Percentiles rank a stretch among this genome's conserved stretches.
Conservation (phyloP, 2,113 vertebrate genomes). For the Actenoides lindsayi region DNA sequence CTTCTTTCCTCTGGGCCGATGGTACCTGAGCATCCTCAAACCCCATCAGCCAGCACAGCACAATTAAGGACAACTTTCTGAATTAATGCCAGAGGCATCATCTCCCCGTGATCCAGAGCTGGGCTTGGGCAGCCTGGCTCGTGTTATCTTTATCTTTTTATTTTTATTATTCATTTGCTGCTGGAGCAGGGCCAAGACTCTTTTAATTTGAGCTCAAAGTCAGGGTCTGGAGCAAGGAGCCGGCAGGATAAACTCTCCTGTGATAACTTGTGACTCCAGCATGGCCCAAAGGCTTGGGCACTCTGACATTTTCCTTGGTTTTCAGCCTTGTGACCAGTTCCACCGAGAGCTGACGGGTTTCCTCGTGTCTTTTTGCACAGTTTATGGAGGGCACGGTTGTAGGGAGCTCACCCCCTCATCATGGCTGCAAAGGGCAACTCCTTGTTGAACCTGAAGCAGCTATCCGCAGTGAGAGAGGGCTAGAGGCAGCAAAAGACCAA, state of each 20-base stretch:
- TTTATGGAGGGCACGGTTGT: fast-evolving
- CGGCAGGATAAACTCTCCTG: fast-evolving
- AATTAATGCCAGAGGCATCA: not conserved
- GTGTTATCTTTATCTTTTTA: not conserved
- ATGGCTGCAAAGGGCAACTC: not conserved
- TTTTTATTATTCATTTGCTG: not conserved
- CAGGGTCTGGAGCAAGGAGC: not conserved
- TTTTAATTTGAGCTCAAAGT: not conserved
- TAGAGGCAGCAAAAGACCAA: not conserved
- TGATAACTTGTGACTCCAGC: constrained; percentile 17
- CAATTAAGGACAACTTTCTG: not conserved
- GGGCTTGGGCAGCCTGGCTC: not conserved
- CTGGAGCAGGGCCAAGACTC: not conserved
- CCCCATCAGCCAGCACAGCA: not conserved
- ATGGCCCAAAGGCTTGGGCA: not conserved
- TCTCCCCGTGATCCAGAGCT: not conserved
- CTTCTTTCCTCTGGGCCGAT: fast-evolving
- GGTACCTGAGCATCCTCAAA: not conserved
- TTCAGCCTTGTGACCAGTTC: not conserved
- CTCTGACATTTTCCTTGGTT: not conserved
- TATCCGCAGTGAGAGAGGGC: fast-evolving
- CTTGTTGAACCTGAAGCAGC: not conserved
- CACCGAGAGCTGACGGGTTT: not conserved
- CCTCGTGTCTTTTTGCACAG: fast-evolving
- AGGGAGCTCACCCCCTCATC: not conserved